A percentile compares a stretch with the other conserved stretches of the same genome.
Conservation (phyloP, 2,888 invertebrate species). For the Malacosoma neustria region DNA sequence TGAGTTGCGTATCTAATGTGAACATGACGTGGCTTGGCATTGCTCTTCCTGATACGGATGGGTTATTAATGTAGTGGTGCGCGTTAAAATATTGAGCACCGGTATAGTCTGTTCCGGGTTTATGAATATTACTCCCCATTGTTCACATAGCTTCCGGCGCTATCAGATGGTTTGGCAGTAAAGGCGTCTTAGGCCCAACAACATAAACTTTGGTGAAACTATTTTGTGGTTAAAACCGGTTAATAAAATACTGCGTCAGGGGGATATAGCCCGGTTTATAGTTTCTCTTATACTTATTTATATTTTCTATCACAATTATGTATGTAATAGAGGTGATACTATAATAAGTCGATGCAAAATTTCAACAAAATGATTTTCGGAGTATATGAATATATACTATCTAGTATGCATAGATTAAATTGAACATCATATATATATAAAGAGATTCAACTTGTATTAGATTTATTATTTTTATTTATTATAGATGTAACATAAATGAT, state of each 20-base stretch:
- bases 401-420: no score
- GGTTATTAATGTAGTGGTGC: constrained; percentile 23
- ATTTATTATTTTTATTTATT: no score
- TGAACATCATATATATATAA: no score
- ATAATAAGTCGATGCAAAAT: no score
- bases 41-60: constrained; percentile 27
- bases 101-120: neutral
- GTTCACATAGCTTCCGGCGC: neutral
- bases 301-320: no score
- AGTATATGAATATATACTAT: no score
- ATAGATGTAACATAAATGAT: no score
- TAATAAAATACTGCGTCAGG: neutral
- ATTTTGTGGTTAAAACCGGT: neutral
- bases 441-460: no score
- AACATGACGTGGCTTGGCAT: constrained; percentile 25
- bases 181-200: neutral
- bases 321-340: no score
- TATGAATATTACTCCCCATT: neutral
- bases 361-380: no score
- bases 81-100: constrained; percentile 11
- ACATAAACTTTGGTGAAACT: neutral
- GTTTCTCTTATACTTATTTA: neutral
- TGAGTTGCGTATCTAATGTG: constrained; percentile 53
- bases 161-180: neutral
- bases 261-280: neutral